phyloP scores from a whole-genome alignment of 1,140 invertebrate genomes.

The Laupala kohalensis region DNA sequence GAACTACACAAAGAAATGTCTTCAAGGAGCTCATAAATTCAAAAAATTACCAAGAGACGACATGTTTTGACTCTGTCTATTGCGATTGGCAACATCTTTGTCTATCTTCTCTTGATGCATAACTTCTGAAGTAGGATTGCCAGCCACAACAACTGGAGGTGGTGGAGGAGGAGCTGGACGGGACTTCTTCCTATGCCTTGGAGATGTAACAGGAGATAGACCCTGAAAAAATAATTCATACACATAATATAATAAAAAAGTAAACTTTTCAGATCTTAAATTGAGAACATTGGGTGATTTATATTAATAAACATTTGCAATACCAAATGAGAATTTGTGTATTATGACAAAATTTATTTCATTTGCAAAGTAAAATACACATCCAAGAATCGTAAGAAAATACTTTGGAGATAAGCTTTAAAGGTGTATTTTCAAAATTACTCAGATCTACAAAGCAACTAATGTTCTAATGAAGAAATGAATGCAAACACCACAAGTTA shows the following conservation, averaged over 20 bases:
- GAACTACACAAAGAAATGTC: neutral
- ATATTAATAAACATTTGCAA: too few species aligned
- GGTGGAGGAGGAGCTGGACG: slow-evolving; percentile 43
- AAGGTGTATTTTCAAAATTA: too few species aligned
- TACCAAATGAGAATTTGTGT: too few species aligned
- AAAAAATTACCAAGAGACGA: neutral
- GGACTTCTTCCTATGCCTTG: slow-evolving; percentile 34
- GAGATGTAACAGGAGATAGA: slow-evolving; percentile 23
- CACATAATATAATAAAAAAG: slow-evolving; percentile 4
- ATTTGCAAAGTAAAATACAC: too few species aligned
- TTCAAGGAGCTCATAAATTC: too few species aligned
- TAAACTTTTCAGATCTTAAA: neutral
- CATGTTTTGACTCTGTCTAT: slow-evolving; percentile 25
- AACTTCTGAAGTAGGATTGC: slow-evolving; percentile 18
- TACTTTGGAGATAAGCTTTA: too few species aligned
- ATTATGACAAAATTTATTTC: too few species aligned
- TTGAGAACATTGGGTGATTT: neutral
- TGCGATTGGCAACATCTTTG: slow-evolving; percentile 44
- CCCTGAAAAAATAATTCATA: slow-evolving; percentile 25
- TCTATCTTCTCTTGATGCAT: slow-evolving; percentile 36
- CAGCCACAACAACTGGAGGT: slow-evolving; percentile 15
- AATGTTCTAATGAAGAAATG: too few species aligned
- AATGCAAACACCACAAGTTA: too few species aligned
- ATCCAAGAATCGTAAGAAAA: too few species aligned
- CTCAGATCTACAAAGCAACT: too few species aligned